Conservation (phyloP, 2,888 invertebrate species). For the Tinea pellionella region DNA sequence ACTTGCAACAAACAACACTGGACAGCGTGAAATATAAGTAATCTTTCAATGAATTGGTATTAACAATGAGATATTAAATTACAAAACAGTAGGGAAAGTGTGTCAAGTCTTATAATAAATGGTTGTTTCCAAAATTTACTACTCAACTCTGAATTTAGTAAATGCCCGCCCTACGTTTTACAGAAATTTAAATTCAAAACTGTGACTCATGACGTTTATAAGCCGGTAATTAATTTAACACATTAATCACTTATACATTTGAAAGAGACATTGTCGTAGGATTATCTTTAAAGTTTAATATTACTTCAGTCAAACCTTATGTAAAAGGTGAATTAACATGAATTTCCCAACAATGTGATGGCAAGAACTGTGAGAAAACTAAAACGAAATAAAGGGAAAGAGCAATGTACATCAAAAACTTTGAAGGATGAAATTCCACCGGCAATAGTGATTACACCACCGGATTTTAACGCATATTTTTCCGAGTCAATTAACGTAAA, state of each 20-base stretch:
- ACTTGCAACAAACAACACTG: not conserved
- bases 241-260: not conserved
- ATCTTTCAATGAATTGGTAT: not conserved
- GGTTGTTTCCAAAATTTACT: not conserved
- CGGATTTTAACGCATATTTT: constrained; percentile 25
- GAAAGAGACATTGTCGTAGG: not conserved
- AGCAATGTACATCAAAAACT: constrained; percentile 24
- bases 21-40: not conserved
- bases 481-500: not conserved
- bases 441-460: constrained; percentile 47
- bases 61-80: constrained; percentile 10
- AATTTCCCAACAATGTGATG: constrained; percentile 70
- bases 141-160: constrained; percentile 1
- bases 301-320: not conserved
- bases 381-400: constrained; percentile 72
- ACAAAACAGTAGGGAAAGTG: constrained; percentile 15
- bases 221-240: not conserved
- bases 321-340: not conserved
- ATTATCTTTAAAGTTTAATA: not conserved
- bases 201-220: not conserved
- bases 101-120: constrained; percentile 12
- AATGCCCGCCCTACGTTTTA: constrained; percentile 5
- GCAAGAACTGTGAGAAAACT: constrained; percentile 79
- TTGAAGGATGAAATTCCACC: constrained; percentile 32
- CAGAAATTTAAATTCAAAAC: not conserved